Conservation (phyloP, 2,888 invertebrate species). For the Protula sp. region DNA sequence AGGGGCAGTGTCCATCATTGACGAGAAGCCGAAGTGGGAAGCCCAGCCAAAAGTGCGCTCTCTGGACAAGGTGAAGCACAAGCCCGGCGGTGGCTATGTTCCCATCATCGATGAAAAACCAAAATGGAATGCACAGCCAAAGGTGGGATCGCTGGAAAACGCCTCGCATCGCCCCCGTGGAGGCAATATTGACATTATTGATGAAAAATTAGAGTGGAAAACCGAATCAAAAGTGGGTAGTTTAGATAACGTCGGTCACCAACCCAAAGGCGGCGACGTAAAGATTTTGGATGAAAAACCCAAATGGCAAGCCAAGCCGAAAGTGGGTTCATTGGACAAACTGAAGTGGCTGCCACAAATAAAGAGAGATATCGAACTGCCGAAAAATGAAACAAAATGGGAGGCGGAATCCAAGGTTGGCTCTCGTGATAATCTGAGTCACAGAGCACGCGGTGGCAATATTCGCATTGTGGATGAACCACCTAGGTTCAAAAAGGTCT, state of each 20-base stretch:
- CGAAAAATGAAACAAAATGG: too few species aligned
- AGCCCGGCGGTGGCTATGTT: slow-evolving; percentile 21
- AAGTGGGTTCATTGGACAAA: slow-evolving; percentile 22
- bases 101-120: slow-evolving; percentile 14
- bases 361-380: slow-evolving; percentile 9
- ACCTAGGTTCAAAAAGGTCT: not conserved
- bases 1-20: not conserved
- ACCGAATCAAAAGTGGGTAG: slow-evolving; percentile 25
- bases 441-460: slow-evolving; percentile 23
- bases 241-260: slow-evolving; percentile 23
- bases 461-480: slow-evolving; percentile 14
- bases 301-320: slow-evolving; percentile 17
- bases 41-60: not conserved
- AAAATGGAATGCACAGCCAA: slow-evolving; percentile 17
- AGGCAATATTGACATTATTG: slow-evolving; percentile 8
- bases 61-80: slow-evolving; percentile 22
- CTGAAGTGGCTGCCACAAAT: slow-evolving; percentile 8
- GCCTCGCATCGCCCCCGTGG: slow-evolving; percentile 17
- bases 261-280: slow-evolving; percentile 22
- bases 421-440: slow-evolving; percentile 24
- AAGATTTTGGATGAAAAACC: slow-evolving; percentile 11
- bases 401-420: slow-evolving; percentile 26
- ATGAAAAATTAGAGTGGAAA: slow-evolving; percentile 21
- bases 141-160: slow-evolving; percentile 23
- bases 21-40: not conserved